phyloP scores from a whole-genome alignment of 1,140 invertebrate species.

The Colletes latitarsis region DNA sequence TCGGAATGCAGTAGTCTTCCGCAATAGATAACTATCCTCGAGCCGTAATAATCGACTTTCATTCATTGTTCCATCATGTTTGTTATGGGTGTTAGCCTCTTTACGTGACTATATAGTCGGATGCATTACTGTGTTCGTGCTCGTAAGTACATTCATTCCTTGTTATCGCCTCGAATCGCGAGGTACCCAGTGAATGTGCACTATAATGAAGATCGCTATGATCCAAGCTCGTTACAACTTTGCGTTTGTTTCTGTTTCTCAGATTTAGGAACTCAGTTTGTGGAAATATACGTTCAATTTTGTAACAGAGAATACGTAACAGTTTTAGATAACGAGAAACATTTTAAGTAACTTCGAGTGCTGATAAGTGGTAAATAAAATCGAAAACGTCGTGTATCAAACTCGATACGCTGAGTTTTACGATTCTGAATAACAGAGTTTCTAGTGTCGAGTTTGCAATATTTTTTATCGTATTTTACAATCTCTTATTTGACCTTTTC shows the following conservation, averaged over 20 bases:
- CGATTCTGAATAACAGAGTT: not conserved
- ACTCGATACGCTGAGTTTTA: too few species aligned
- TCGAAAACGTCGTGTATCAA: too few species aligned
- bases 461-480: not conserved
- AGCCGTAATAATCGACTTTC: slow-evolving; percentile 59
- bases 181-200: not conserved
- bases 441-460: not conserved
- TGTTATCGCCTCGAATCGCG: slow-evolving; percentile 25
- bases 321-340: not conserved
- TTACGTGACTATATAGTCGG: slow-evolving; percentile 7
- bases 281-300: too few species aligned
- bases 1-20: slow-evolving; percentile 20
- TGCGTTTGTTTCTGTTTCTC: not conserved
- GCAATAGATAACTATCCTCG: slow-evolving; percentile 38
- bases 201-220: not conserved
- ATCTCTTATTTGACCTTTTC: not conserved
- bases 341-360: not conserved
- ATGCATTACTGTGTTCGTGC: slow-evolving; percentile 35
- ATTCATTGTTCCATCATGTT: slow-evolving; percentile 57
- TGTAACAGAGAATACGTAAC: not conserved
- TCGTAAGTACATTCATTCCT: slow-evolving; percentile 12
- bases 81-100: slow-evolving; percentile 23
- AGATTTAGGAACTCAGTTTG: not conserved
- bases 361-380: not conserved
- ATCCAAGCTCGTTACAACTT: slow-evolving; percentile 8